A percentile compares a stretch with the other conserved stretches of the same genome.
phyloP scores from a whole-genome alignment of 2,797 vertebrate species.

The Dromococcyx pavoninus region DNA sequence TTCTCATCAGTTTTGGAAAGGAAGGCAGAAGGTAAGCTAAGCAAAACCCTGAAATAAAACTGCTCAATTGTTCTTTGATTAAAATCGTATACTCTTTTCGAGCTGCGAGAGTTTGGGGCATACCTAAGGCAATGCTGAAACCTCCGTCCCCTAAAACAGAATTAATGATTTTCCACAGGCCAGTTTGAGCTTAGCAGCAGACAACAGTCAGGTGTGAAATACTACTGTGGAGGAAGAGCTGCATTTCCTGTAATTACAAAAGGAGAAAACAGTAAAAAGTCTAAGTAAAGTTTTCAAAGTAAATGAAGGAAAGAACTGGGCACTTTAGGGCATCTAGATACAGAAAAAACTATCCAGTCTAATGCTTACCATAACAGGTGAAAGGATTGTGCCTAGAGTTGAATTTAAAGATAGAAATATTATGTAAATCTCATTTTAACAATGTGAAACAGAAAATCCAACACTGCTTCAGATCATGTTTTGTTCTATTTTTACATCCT shows the following conservation, averaged over 20 bases:
- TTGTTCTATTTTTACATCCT: not conserved
- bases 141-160: not conserved
- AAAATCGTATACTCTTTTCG: conserved; percentile 20
- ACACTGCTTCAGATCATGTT: not conserved
- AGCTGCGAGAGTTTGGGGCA: not conserved
- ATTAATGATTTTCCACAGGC: not conserved
- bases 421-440: not conserved
- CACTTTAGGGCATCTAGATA: not conserved
- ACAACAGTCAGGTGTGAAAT: not conserved
- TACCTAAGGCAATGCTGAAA: conserved; percentile 43
- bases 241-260: not conserved
- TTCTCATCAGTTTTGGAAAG: not conserved
- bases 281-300: not conserved
- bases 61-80: not conserved
- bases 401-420: not conserved
- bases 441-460: not conserved
- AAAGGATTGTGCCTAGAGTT: not conserved
- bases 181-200: not conserved
- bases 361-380: not conserved
- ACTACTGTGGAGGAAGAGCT: not conserved
- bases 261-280: not conserved
- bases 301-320: not conserved
- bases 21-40: not conserved
- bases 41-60: not conserved
- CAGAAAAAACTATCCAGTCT: not conserved